These are phyloP conservation scores for Cheirogaleus major DNA, from an alignment of 2,797 vertebrate genomes.

Conservation along the genomic window DNA sequence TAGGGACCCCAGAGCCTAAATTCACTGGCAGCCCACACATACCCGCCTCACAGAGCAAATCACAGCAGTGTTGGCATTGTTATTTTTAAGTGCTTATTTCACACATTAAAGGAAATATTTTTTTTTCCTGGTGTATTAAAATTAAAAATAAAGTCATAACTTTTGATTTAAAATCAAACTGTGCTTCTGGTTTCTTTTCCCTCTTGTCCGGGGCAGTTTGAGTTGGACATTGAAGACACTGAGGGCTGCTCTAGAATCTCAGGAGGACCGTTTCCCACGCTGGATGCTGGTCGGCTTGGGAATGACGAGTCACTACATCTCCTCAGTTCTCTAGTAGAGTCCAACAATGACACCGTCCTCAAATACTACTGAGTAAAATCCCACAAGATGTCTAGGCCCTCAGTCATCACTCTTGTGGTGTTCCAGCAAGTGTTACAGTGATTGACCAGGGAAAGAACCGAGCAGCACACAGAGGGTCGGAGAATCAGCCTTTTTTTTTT, in stretches of 20 bases:
- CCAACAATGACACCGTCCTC: too few species aligned
- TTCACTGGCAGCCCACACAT: slow-evolving; percentile 64
- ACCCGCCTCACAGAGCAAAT: slow-evolving; percentile 79
- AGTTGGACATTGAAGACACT: neutral
- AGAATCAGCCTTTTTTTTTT: too few species aligned
- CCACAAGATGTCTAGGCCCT: too few species aligned
- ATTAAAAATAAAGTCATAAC: slow-evolving; percentile 89
- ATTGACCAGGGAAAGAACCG: too few species aligned
- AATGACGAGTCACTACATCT: neutral
- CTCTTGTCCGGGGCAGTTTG: neutral
- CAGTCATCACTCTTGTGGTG: neutral
- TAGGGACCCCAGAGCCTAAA: slow-evolving; percentile 73
- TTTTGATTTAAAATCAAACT: slow-evolving; percentile 86
- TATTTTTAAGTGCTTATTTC: slow-evolving; percentile 88
- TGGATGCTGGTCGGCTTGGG: neutral
- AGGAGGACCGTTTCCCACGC: neutral
- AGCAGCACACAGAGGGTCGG: too few species aligned
- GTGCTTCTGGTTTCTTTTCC: slow-evolving; percentile 61
- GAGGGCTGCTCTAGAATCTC: too few species aligned
- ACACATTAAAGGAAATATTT: slow-evolving; percentile 85
- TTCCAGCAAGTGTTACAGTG: too few species aligned
- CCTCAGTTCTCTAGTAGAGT: too few species aligned
- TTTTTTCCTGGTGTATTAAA: slow-evolving; percentile 87
- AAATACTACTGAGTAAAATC: neutral
- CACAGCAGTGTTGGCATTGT: slow-evolving; percentile 85